Percentiles rank a stretch among this genome's conserved stretches.
Evolutionary conservation across 2,797 vertebrate genomes (phyloP).

Genomic region (Melanotaenia trifasciata): DNA sequence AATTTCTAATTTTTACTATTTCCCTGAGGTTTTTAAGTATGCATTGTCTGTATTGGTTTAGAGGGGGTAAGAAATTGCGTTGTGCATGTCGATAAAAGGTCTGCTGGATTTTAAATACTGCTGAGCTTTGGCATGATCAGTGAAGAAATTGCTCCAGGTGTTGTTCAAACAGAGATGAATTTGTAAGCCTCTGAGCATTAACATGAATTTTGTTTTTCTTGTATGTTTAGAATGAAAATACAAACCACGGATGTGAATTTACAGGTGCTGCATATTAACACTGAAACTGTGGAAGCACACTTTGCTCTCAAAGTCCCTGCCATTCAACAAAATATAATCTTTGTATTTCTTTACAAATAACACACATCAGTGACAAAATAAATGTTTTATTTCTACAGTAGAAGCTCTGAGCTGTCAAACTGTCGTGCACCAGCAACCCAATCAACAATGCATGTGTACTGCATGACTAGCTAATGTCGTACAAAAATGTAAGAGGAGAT

Average conservation of each 20-base stretch:
- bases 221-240: slow-evolving; percentile 1
- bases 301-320: not conserved
- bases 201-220: slow-evolving; percentile 28
- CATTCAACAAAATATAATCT: slow-evolving; percentile 5
- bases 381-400: not conserved
- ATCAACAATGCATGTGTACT: not conserved
- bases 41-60: slow-evolving; percentile 34
- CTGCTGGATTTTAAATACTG: slow-evolving; percentile 64
- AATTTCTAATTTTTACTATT: slow-evolving; percentile 50
- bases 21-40: slow-evolving; percentile 59
- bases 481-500: not conserved
- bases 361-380: not conserved
- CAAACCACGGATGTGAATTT: slow-evolving; percentile 6
- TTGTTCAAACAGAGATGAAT: slow-evolving; percentile 55
- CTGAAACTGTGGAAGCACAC: not conserved
- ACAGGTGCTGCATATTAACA: not conserved
- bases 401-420: not conserved
- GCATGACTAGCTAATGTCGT: not conserved
- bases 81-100: slow-evolving; percentile 58
- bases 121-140: slow-evolving; percentile 48
- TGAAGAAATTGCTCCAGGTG: slow-evolving; percentile 55
- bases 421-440: not conserved
- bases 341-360: not conserved
- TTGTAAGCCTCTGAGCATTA: slow-evolving; percentile 35
- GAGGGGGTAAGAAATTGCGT: slow-evolving; percentile 48